Base-by-base conservation (phyloP, 2,888 invertebrate genomes). In the Drosophila anomalata region DNA sequence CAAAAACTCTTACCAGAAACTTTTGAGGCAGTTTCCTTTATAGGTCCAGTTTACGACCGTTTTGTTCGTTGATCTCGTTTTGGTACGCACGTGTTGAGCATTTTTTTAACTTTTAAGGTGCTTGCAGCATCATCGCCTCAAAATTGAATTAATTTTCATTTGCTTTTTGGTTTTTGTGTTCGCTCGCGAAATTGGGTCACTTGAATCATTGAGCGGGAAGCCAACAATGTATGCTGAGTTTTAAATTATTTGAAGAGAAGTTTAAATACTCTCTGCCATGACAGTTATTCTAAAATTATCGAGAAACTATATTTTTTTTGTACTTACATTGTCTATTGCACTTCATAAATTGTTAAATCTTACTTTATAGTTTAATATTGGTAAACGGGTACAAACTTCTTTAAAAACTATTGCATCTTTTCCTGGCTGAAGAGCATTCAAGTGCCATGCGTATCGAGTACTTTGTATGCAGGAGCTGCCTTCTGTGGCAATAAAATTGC, bases 401-500 rank as follows among this genome's bases (percentile, higher is more conserved):
- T 70, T 5, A 0, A 2, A 26, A 36, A 17, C 8, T 20, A 9
- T 9, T 4, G 20, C 14, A 14, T 9, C 42, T 33, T 24, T 8
- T 8, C 5, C n/a, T 7, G 9, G 7, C 7, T 31, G 9, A 41
- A 59, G 59, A 59, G 42, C 22, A 51, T 68, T 68, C 12, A 44
- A 47, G 55, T 41, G 55, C 26, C 39, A 41, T 41, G 55, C 65
- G 47, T 54, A 17, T 29, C 14, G 66, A 46, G 55, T 75, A 75
- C 78, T 84, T 84, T 85, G 83, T 84, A 84, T 84, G 76, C 83
- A 82, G 76, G 75, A 77, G 79, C 69, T 72, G 75, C 59, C 62
- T 62, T 78, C 76, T 67, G 67, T 75, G 77, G 85, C 88, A 89
- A 89, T 89, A 90, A 90, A 89, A 90, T 87, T 87, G 88, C 89